Evolutionary conservation across 2,113 vertebrate species (phyloP).

Genomic region (Mohoua ochrocephala): DNA sequence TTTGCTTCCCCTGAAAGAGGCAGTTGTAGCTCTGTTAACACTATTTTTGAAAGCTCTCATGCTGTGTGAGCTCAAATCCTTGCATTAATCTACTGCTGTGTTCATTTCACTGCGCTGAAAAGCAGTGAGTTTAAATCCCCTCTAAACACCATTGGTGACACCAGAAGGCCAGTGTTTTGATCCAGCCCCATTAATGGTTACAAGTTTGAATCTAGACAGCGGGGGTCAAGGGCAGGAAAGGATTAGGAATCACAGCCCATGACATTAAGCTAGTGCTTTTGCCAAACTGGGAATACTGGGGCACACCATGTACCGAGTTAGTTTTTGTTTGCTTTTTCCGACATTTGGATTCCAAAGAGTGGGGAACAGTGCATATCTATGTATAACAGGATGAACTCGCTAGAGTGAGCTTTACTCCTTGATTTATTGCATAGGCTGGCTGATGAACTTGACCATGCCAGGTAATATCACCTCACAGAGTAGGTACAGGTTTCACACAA

Average conservation of each 20-base stretch:
- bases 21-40: slow-evolving; percentile 75
- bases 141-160: slow-evolving; percentile 73
- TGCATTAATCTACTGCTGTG: slow-evolving; percentile 79
- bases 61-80: slow-evolving; percentile 78
- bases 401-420: not conserved
- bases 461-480: not conserved
- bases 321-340: slow-evolving; percentile 47
- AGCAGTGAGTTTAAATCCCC: slow-evolving; percentile 76
- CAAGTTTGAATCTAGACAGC: slow-evolving; percentile 77
- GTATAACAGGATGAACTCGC: not conserved
- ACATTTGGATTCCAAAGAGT: slow-evolving; percentile 21
- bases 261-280: slow-evolving; percentile 64
- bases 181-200: slow-evolving; percentile 75
- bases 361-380: not conserved
- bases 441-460: not conserved
- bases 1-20: slow-evolving; percentile 68
- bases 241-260: slow-evolving; percentile 75
- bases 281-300: slow-evolving; percentile 64
- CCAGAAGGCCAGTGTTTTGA: slow-evolving; percentile 71
- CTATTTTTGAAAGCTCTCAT: slow-evolving; percentile 73
- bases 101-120: slow-evolving; percentile 76
- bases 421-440: not conserved
- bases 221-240: slow-evolving; percentile 77
- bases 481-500: not conserved
- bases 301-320: not conserved